These are phyloP conservation scores for Clavelina lepadiformis DNA, from an alignment of 23 tunicate genomes.

Conservation along the genomic window DNA sequence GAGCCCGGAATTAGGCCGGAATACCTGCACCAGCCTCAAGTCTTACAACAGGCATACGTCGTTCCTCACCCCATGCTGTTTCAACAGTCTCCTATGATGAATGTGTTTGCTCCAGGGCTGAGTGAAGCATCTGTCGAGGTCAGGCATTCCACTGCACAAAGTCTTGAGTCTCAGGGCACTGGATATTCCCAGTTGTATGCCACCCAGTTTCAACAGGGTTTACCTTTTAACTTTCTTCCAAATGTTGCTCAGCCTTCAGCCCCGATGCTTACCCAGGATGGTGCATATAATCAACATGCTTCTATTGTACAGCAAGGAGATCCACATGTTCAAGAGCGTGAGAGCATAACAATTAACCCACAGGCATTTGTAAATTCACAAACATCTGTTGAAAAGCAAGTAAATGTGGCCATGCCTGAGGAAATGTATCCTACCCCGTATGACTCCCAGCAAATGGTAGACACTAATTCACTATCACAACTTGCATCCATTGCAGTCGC, in stretches of 20 bases:
- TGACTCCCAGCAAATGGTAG: slow-evolving; percentile 8
- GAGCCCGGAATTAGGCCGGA: slow-evolving; percentile 29
- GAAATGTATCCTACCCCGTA: slow-evolving; percentile 16
- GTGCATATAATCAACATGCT: slow-evolving; percentile 3
- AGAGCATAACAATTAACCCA: not conserved
- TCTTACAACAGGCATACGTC: slow-evolving; percentile 33
- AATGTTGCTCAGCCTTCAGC: slow-evolving; percentile 1
- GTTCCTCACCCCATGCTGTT: slow-evolving; percentile 29
- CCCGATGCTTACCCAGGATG: slow-evolving; percentile 12
- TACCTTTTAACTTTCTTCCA: slow-evolving; percentile 4
- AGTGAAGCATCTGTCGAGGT: slow-evolving; percentile 8
- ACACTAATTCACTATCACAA: slow-evolving; percentile 45
- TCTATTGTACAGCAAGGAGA: not conserved
- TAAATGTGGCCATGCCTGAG: slow-evolving; percentile 6
- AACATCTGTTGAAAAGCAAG: not conserved
- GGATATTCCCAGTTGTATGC: slow-evolving; percentile 20
- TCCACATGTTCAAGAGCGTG: not conserved
- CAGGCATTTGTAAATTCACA: slow-evolving; percentile 2
- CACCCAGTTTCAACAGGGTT: slow-evolving; percentile 23
- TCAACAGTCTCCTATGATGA: slow-evolving; percentile 34
- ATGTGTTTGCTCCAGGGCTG: slow-evolving; percentile 2
- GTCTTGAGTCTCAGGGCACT: not conserved
- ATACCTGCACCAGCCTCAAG: slow-evolving; percentile 17
- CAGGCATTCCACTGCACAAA: too few relatives aligned
- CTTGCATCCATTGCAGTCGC: slow-evolving; percentile 77